These are phyloP conservation scores for Nephotettix cincticeps DNA, from an alignment of 1,140 invertebrate genomes.

Conservation along the genomic window DNA sequence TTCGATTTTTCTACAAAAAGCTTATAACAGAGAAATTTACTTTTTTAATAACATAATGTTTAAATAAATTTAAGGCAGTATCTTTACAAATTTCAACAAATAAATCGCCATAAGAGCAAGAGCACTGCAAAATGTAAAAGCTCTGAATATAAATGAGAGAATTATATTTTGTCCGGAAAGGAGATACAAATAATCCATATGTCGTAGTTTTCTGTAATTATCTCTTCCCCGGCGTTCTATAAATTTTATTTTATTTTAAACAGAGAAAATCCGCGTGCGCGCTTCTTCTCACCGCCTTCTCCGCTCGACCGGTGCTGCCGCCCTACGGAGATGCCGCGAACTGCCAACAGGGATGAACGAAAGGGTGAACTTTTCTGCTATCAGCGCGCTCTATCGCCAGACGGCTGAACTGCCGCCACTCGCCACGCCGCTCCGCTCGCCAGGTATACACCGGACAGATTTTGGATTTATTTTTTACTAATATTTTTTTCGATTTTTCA, in stretches of 20 bases:
- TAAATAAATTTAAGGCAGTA: too few relatives aligned
- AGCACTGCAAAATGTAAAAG: not conserved
- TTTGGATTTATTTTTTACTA: too few relatives aligned
- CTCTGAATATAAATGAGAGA: not conserved
- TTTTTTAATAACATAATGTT: too few relatives aligned
- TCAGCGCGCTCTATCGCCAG: conserved; percentile 10
- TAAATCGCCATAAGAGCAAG: too few relatives aligned
- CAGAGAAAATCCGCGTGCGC: not conserved
- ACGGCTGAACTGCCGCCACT: not conserved
- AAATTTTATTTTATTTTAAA: conserved; percentile 21
- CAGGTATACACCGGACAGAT: too few relatives aligned
- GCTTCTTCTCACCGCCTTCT: not conserved
- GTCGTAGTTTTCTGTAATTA: conserved; percentile 6
- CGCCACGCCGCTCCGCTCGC: too few relatives aligned
- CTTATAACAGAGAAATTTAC: too few relatives aligned
- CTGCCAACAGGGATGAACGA: conserved; percentile 1
- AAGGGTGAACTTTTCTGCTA: conserved; percentile 21
- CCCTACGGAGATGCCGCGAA: conserved; percentile 3
- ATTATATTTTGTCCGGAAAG: conserved; percentile 10
- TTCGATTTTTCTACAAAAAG: too few relatives aligned
- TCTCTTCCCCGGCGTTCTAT: conserved; percentile 13
- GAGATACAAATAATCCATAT: conserved; percentile 19
- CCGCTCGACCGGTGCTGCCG: not conserved
- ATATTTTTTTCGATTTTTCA: too few relatives aligned
- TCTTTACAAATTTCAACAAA: too few relatives aligned